These are phyloP conservation scores for Abrostola triplasia DNA, from an alignment of 2,888 invertebrate species.

Conservation along the genomic window DNA sequence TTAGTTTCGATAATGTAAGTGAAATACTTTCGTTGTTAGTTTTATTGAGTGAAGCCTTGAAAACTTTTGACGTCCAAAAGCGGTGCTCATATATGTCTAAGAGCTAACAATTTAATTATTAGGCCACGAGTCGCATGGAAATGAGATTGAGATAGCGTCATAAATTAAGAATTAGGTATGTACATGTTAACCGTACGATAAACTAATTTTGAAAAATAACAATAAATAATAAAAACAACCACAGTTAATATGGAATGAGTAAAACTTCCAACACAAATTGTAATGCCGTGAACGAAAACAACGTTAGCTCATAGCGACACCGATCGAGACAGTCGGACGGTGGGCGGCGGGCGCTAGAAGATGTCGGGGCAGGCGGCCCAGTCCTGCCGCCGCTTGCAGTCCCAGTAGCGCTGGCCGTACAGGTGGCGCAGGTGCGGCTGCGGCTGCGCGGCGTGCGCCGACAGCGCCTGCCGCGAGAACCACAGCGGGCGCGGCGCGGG, in stretches of 20 bases:
- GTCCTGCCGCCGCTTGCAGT: conserved; percentile 94
- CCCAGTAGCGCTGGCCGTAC: conserved; percentile 97
- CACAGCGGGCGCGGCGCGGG: conserved; percentile 94
- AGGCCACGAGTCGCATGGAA: conserved; percentile 60
- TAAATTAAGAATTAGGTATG: conserved; percentile 57
- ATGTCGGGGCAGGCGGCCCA: conserved; percentile 98
- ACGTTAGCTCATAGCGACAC: conserved; percentile 37
- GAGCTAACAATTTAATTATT: conserved; percentile 48
- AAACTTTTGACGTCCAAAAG: conserved; percentile 32
- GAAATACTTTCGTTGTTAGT: conserved; percentile 48
- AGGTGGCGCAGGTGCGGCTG: conserved; percentile 90
- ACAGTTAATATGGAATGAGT: conserved; percentile 66
- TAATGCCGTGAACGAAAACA: conserved; percentile 37
- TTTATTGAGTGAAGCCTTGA: conserved; percentile 34
- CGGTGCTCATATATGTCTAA: conserved; percentile 48
- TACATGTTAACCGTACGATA: conserved; percentile 55
- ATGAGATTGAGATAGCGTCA: conserved; percentile 55
- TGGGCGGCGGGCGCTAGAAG: conserved; percentile 86
- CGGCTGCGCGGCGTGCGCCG: conserved; percentile 80
- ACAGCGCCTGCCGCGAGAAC: conserved; percentile 95
- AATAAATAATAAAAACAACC: conserved; percentile 63
- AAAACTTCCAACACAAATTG: conserved; percentile 54
- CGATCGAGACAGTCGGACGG: conserved; percentile 16
- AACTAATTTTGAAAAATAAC: conserved; percentile 55
- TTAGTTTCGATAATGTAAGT: conserved; percentile 43